Evolutionary conservation across 2,797 vertebrate genomes (phyloP).

Genomic region (Myiothlypis chrysogaster): DNA sequence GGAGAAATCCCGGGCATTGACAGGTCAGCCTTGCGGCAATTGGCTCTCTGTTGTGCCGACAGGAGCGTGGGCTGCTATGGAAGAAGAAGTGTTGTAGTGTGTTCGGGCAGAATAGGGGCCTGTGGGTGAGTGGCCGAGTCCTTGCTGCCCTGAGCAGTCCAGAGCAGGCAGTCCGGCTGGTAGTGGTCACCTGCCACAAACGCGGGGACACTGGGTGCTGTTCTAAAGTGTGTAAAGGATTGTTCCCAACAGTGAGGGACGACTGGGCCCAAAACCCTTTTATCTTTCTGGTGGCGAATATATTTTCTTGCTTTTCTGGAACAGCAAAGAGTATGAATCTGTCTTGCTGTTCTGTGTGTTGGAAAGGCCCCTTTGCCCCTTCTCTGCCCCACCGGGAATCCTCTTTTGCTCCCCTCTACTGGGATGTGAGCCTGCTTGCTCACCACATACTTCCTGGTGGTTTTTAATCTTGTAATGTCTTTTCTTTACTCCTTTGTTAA

Average conservation of each 20-base stretch:
- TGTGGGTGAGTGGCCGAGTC: fast-evolving
- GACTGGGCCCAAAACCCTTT: neutral
- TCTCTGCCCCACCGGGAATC: neutral
- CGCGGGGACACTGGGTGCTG: neutral
- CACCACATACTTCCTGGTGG: neutral
- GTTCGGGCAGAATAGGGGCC: neutral
- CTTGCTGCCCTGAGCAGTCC: fast-evolving
- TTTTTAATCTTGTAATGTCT: neutral
- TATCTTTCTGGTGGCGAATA: neutral
- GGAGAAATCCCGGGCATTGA: fast-evolving
- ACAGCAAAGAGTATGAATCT: neutral
- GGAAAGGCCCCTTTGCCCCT: neutral
- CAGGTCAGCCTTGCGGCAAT: neutral
- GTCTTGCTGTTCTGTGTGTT: fast-evolving
- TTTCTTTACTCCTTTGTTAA: neutral
- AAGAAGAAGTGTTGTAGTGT: neutral
- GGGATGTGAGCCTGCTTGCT: neutral
- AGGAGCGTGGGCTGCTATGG: fast-evolving
- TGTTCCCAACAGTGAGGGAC: neutral
- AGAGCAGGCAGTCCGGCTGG: fast-evolving
- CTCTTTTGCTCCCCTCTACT: neutral
- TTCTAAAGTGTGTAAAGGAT: neutral
- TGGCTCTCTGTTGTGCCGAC: neutral
- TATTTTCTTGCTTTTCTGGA: neutral
- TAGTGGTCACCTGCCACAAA: fast-evolving